These are phyloP conservation scores for Lasioglossum zephyrum DNA, from an alignment of 2,888 invertebrate species.

Conservation along the genomic window DNA sequence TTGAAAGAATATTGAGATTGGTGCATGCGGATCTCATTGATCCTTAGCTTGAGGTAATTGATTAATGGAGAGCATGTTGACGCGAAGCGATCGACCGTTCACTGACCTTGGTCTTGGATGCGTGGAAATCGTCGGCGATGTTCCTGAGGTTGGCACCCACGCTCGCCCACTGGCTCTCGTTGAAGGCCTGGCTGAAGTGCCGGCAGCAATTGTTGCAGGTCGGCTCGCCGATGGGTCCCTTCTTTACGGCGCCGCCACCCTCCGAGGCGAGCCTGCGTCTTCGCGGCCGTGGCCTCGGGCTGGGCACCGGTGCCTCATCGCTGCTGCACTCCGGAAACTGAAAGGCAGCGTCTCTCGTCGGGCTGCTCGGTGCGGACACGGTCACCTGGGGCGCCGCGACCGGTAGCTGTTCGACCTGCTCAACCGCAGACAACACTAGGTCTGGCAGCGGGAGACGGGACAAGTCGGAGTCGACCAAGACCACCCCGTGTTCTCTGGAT, in stretches of 20 bases:
- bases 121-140: constrained; percentile 83
- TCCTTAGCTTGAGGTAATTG: neutral
- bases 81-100: neutral
- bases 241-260: constrained; percentile 74
- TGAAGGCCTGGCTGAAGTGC: constrained; percentile 74
- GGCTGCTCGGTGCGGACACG: constrained; percentile 83
- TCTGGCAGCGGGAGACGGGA: constrained; percentile 81
- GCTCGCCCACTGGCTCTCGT: constrained; percentile 81
- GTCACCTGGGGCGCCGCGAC: constrained; percentile 81
- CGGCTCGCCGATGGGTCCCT: constrained; percentile 59
- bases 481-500: constrained; percentile 78
- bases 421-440: constrained; percentile 81
- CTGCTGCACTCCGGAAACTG: constrained; percentile 82
- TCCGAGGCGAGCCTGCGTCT: constrained; percentile 82
- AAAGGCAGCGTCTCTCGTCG: constrained; percentile 82
- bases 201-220: constrained; percentile 73
- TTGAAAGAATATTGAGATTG: too few relatives aligned
- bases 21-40: too few relatives aligned
- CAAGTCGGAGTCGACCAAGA: constrained; percentile 81
- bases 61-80: neutral
- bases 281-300: constrained; percentile 82
- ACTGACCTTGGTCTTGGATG: constrained; percentile 82
- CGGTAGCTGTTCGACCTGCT: constrained; percentile 82
- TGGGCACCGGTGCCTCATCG: constrained; percentile 76
- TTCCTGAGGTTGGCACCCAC: constrained; percentile 82